Base-by-base conservation (phyloP, 53 echinoderm and acorn worm species). In the Holothuria leucospilota region DNA sequence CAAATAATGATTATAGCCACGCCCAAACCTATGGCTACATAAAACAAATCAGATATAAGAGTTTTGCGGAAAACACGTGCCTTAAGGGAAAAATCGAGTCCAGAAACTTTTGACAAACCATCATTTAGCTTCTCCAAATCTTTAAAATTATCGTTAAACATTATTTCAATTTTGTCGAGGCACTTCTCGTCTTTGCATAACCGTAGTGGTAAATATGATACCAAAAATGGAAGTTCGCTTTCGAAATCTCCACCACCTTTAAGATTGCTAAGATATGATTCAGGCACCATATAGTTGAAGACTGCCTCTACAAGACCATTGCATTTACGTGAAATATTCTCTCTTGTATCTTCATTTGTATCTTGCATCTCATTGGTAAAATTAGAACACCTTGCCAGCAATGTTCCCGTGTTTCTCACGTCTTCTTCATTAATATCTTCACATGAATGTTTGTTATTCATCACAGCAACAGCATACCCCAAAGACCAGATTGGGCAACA, bases 281-380 rank as follows among this genome's bases (percentile, higher is more conserved):
- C 60, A 5, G 93, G 91, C 6, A 88, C 64, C 4, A 97, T 42
- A 65, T 91, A 93, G 64, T 90, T 92, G 62, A 97, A 94, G 34
- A 93, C 86, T 5, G 73, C 83, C 51, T 90, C 68, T 8, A 89
- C 93, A 1, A 89, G 77, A 26, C 88, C 75, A 26, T 64, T 64
- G 23, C 97, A 97, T 11, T 89, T 79, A 2, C 18, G 23, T 18
- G 97, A 95, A 2, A 97, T 83, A 20, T 46, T 62, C 7, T 52
- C 62, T 59, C 90, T 88, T 15, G 82, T 46, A 12, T 20, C 25
- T 9, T 56, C 56, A 56, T 18, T 56, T 9, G 56, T 0, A 56
- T 56, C 56, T 18, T 2, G 15, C 18, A 56, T 15, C 18, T 7
- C 15, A 16, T 56, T 56, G 18, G 16, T 95, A 68, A 74, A 88